Percentiles rank a stretch among this genome's conserved stretches.
phyloP scores from a whole-genome alignment of 2,797 vertebrate genomes.

The Phataginus tricuspis region DNA sequence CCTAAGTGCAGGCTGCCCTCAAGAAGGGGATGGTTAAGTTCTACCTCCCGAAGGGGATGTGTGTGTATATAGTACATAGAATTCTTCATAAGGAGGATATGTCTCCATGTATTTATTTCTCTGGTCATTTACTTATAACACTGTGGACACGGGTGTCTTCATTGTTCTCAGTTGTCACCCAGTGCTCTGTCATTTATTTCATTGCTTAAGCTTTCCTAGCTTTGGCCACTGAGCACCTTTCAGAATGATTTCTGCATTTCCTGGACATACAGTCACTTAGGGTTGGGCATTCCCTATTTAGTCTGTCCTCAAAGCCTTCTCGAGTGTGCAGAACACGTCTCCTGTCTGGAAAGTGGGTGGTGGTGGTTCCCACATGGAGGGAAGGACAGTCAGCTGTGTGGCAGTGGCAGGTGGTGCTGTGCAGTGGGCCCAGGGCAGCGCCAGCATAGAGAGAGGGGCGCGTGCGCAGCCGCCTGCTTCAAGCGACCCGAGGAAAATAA shows the following conservation, averaged over 20 bases:
- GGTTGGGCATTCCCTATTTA: background rate
- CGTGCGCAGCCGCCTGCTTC: too few relatives aligned
- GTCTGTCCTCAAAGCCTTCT: background rate
- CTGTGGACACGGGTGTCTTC: too few relatives aligned
- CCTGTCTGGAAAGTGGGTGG: too few relatives aligned
- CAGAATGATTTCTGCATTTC: background rate
- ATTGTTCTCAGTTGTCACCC: too few relatives aligned
- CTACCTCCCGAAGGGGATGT: background rate
- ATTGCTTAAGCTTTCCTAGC: background rate
- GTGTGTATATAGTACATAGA: background rate
- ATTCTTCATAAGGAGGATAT: conserved; percentile 4
- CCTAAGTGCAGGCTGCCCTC: background rate
- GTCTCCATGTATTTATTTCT: background rate
- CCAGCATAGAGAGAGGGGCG: too few relatives aligned
- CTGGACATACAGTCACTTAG: background rate
- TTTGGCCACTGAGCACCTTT: background rate
- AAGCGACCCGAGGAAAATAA: too few relatives aligned
- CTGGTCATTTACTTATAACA: too few relatives aligned
- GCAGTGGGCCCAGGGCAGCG: too few relatives aligned
- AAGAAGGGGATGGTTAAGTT: conserved; percentile 21
- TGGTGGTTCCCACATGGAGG: too few relatives aligned
- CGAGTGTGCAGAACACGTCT: background rate
- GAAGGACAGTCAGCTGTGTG: background rate
- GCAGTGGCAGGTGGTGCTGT: background rate
- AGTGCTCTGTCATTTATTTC: background rate